phyloP scores from a whole-genome alignment of 2,113 vertebrate genomes.

The Ascaphus truei region DNA sequence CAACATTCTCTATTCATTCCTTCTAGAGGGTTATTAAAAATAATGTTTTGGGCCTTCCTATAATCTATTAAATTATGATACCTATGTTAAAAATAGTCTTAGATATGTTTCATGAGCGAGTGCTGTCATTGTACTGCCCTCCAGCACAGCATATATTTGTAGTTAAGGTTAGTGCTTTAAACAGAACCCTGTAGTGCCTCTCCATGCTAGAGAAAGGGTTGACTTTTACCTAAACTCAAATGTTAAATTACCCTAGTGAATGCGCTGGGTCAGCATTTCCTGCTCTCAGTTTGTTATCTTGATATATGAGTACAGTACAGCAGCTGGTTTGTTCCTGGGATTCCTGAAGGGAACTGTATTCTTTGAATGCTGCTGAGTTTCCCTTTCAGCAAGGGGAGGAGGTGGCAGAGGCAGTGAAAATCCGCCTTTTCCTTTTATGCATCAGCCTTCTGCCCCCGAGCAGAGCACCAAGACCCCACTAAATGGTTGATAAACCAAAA shows the following conservation, averaged over 20 bases:
- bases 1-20: too few relatives aligned
- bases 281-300: constrained; percentile 61
- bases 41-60: too few relatives aligned
- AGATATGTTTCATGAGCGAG: too few relatives aligned
- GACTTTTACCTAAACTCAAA: constrained; percentile 41
- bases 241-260: constrained; percentile 39
- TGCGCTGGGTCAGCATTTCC: constrained; percentile 70
- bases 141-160: background rate
- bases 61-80: too few relatives aligned
- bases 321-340: constrained; percentile 60
- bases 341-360: constrained; percentile 53
- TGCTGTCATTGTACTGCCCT: background rate
- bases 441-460: too few relatives aligned
- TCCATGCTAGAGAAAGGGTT: constrained; percentile 10
- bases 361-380: constrained; percentile 61
- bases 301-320: constrained; percentile 48
- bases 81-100: too few relatives aligned
- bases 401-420: background rate
- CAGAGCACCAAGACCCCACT: too few relatives aligned
- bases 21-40: too few relatives aligned
- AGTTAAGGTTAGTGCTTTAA: background rate
- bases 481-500: too few relatives aligned
- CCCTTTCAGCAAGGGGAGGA: constrained; percentile 41
- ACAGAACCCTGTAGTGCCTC: background rate
- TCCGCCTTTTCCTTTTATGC: background rate